Evolutionary conservation across 2,113 vertebrate genomes (phyloP).

Genomic region (Andinoacara biseriatus): DNA sequence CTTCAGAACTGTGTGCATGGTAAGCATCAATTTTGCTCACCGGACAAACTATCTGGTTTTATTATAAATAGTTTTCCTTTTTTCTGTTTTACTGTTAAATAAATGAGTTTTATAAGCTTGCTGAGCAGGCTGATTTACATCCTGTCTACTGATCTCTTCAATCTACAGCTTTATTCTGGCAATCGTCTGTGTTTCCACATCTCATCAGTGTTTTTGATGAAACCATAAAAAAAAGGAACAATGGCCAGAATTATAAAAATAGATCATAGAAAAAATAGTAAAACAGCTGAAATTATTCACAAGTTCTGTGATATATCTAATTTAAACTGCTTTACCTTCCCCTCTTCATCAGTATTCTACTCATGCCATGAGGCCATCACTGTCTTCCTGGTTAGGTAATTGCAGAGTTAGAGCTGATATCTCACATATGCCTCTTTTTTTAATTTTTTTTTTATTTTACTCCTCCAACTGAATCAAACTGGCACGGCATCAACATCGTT

Average conservation of each 20-base stretch:
- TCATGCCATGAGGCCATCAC: not conserved
- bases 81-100: not conserved
- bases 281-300: not conserved
- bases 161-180: not conserved
- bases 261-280: not conserved
- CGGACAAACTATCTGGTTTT: not conserved
- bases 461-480: constrained; percentile 28
- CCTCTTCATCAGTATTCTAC: constrained; percentile 34
- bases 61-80: not conserved
- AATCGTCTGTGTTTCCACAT: not conserved
- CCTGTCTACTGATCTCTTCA: not conserved
- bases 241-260: not conserved
- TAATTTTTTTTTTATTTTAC: not conserved
- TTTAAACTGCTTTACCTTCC: not conserved
- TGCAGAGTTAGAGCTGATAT: constrained; percentile 41
- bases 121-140: not conserved
- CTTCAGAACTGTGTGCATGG: not conserved
- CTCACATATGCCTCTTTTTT: constrained; percentile 19
- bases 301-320: not conserved
- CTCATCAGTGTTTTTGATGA: not conserved
- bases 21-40: not conserved
- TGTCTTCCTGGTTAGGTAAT: constrained; percentile 33
- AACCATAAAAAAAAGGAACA: not conserved
- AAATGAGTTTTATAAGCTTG: not conserved
- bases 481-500: constrained; percentile 27